Percentiles rank a stretch among this genome's conserved stretches.
Conservation (phyloP, 2,113 vertebrate genomes). For the Paratilapia polleni region DNA sequence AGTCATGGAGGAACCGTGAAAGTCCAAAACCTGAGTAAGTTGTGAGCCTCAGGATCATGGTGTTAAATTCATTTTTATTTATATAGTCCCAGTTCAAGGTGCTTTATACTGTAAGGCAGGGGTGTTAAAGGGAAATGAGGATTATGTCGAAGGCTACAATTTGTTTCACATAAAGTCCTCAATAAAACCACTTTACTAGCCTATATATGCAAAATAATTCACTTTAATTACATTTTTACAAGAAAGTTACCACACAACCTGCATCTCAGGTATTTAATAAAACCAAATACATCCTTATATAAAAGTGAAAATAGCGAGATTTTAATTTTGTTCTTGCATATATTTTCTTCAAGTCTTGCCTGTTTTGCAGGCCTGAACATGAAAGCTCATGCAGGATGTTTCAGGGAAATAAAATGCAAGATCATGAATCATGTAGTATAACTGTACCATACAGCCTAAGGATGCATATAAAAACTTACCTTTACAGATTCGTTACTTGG, state of each 20-base stretch:
- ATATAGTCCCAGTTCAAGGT: not conserved
- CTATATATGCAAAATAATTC: not conserved
- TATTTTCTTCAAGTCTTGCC: too few relatives aligned
- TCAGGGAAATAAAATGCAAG: not conserved
- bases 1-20: not conserved
- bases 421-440: not conserved
- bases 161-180: too few relatives aligned
- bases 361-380: too few relatives aligned
- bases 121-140: not conserved
- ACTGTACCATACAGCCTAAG: not conserved
- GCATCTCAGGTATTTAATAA: not conserved
- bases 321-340: too few relatives aligned
- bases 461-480: not conserved
- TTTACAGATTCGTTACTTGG: not conserved
- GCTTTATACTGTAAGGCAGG: not conserved
- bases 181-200: not conserved
- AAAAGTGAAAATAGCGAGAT: not conserved
- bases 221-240: not conserved
- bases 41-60: not conserved
- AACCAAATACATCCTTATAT: not conserved
- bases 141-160: too few relatives aligned
- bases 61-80: not conserved
- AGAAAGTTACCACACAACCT: not conserved
- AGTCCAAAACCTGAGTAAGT: not conserved
- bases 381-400: not conserved